Base-by-base conservation (phyloP, 23 tunicate genomes). In the Botrylloides violaceus region DNA sequence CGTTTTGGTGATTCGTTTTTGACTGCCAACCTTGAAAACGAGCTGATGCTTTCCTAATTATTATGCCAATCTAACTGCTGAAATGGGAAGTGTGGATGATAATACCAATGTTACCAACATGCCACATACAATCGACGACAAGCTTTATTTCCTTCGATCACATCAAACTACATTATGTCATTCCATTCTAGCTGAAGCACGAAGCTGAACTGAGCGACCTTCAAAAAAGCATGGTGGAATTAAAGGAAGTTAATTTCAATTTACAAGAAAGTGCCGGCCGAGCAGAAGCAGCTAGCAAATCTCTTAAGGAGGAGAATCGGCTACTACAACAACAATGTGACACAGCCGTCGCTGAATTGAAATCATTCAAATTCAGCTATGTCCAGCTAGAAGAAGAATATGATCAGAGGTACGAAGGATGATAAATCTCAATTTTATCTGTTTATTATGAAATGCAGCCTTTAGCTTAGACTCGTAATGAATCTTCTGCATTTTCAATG, bases 331-430 rank as follows among this genome's bases (percentile, higher is more conserved):
- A 68, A 43, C 36, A 68, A 22, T 75, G 36, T 30, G 76, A 59
- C 75, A 48, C 57, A 49, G 61, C 48, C 26, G 65, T 66, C 34
- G 23, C 32, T 20, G 82, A 87, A 34, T 33, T 76, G 19, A 58
- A 80, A 50, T 57, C 32, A 15, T 39, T 59, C 12, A 61, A 63
- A 36, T 59, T 79, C 31, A 77, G 59, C 20, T 80, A 49, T 50
- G 43, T 29, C 20, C 75, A 72, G n/a, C 65, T 80, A 5, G 74
- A 80, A 32, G 32, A 66, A 30, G 55, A 78, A 68, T 20, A 65
- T 12, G 58, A 65, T 70, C 77, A 79, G 65, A 85, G 93, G 93
- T 85, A 79, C 49, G 73, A 58, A 78, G 58, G 33, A 29, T 63
- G 33, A 28, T 28, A n/a, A n/a, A n/a, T n/a, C n/a, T n/a, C n/a